These are phyloP conservation scores for Peromyscus melanophrys DNA, from an alignment of 2,797 vertebrate species.

Conservation along the genomic window DNA sequence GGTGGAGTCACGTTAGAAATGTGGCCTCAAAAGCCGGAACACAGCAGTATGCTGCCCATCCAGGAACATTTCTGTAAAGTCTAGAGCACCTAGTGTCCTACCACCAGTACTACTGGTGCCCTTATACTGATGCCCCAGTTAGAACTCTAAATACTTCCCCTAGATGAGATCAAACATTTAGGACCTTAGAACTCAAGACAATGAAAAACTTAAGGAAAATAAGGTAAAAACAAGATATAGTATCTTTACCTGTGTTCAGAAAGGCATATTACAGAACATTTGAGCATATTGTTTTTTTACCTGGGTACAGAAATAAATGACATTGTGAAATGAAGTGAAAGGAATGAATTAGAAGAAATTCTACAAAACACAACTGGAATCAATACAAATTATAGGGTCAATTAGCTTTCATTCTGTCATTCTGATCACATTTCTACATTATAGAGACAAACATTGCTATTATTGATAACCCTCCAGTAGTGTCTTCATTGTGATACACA, in stretches of 20 bases:
- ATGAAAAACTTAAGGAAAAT: neutral
- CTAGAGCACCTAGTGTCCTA: neutral
- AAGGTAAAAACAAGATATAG: neutral
- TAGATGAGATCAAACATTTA: neutral
- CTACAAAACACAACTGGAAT: neutral
- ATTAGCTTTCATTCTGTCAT: neutral
- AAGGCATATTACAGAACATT: neutral
- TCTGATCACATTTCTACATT: constrained; percentile 1
- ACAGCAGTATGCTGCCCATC: neutral
- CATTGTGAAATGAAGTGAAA: constrained; percentile 29
- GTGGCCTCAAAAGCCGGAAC: neutral
- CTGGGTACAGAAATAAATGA: constrained; percentile 33
- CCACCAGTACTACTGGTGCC: too few species aligned
- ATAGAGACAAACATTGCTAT: neutral
- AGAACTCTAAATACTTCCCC: neutral
- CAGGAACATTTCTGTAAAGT: neutral
- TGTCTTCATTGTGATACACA: neutral
- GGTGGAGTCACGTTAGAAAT: neutral
- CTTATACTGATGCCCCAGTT: neutral
- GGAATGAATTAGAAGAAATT: neutral
- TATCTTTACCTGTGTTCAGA: neutral
- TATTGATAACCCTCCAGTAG: neutral
- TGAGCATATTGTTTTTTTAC: neutral
- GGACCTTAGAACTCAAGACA: neutral
- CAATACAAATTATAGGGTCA: neutral